Evolutionary conservation across 2,797 vertebrate species (phyloP).

Genomic region (Psittacula echo): DNA sequence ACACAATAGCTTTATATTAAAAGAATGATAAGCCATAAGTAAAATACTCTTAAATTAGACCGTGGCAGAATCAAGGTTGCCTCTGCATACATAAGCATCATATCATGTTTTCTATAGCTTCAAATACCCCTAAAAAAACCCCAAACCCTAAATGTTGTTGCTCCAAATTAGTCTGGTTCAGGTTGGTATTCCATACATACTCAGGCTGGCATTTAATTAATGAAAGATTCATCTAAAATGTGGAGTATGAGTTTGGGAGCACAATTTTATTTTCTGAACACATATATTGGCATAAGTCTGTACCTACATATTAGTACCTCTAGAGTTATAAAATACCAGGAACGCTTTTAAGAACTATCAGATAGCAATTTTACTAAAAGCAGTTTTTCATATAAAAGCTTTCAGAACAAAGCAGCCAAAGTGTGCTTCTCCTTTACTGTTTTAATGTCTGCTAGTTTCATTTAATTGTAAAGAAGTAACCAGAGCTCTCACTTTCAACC

Average conservation of each 20-base stretch:
- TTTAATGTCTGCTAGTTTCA: neutral
- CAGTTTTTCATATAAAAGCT: neutral
- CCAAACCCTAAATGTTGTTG: neutral
- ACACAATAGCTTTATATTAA: neutral
- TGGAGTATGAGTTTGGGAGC: neutral
- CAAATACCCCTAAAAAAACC: neutral
- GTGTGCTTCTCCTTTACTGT: neutral
- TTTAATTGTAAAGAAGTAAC: neutral
- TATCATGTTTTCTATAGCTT: neutral
- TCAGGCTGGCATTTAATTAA: neutral
- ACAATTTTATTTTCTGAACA: neutral
- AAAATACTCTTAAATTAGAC: neutral
- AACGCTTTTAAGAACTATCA: neutral
- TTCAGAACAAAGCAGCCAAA: neutral
- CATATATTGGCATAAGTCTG: neutral
- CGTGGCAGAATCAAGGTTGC: neutral
- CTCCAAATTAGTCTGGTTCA: neutral
- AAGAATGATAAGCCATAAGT: neutral
- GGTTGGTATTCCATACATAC: neutral
- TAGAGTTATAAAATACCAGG: neutral
- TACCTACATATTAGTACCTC: neutral
- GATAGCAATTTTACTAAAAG: neutral
- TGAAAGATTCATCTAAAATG: neutral
- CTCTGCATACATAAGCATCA: accelerated
- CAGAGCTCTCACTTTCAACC: neutral